Percentiles rank a stretch among this genome's conserved stretches.
These are phyloP conservation scores for Trichopria drosophilae DNA, from an alignment of 2,888 invertebrate species.

Conservation along the genomic window DNA sequence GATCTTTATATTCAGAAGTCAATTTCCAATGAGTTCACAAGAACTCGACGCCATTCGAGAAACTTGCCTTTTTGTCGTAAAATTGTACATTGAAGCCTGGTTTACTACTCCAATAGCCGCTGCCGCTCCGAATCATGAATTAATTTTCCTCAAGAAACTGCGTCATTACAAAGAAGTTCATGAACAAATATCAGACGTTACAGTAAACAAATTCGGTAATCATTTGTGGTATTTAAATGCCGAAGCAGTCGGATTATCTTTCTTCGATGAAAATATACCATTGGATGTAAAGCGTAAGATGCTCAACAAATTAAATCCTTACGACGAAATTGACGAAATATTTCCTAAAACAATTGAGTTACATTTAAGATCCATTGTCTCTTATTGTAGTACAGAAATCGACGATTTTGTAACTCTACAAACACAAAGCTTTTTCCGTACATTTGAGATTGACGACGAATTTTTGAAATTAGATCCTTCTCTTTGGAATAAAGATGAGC, in stretches of 20 bases:
- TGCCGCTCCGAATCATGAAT: conserved; percentile 35
- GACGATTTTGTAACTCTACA: conserved; percentile 11
- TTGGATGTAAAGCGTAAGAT: conserved; percentile 23
- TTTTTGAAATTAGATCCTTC: conserved; percentile 6
- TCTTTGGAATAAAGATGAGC: conserved; percentile 8
- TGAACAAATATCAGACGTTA: conserved; percentile 19
- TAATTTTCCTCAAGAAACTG: conserved; percentile 34
- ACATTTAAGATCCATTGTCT: conserved; percentile 6
- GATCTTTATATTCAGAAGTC: conserved; percentile 39
- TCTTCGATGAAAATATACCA: conserved; percentile 32
- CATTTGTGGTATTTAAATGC: conserved; percentile 38
- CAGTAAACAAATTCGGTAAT: conserved; percentile 22
- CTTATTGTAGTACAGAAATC: conserved; percentile 7
- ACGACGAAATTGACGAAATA: conserved; percentile 1
- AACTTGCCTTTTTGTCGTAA: conserved; percentile 37
- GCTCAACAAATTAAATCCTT: conserved; percentile 4
- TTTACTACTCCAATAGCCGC: conserved; percentile 28
- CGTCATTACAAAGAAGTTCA: conserved; percentile 25
- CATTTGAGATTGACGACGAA: conserved; percentile 9
- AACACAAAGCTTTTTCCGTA: conserved; percentile 5
- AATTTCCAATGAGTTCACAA: conserved; percentile 31
- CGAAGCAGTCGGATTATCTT: conserved; percentile 28
- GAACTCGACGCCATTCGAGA: conserved; percentile 33
- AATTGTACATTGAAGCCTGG: conserved; percentile 42
- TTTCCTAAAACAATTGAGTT: conserved; percentile 7